Base-by-base conservation (phyloP, 2,113 vertebrate genomes). In the Embiotoca jacksoni region DNA sequence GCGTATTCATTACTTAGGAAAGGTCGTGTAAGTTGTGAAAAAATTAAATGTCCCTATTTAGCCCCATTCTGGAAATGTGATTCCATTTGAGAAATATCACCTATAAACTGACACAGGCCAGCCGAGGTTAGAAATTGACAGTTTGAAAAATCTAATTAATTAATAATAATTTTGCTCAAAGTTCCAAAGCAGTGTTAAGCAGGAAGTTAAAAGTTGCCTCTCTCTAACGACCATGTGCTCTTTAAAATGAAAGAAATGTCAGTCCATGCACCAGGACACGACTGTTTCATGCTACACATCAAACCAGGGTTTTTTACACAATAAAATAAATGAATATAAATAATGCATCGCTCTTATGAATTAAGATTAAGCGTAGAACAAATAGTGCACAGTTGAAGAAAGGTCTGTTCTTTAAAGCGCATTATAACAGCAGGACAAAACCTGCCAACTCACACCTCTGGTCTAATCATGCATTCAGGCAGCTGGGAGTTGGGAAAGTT, bases 351-450 rank as follows among this genome's bases (percentile, higher is more conserved):
- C 10, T 53, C 14, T 37, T 7, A 50, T 52, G 16, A 71, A 62
- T 54, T 47, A 71, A 23, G 23, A 23, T 23, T 23, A 23, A 23
- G 23, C 23, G 23, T 23, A 23, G 23, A 74, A 76, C 30, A 10
- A 83, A 52, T 4, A 16, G 61, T 52, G 49, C 72, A 87, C 78
- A 70, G 65, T 82, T 78, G 56, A 31, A 77, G n/a, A 75, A 23
- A 73, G 72, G 72, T 82, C 54, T 73, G 44, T 56, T 54, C 36
- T 78, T 64, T 81, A 81, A 80, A 86, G 47, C 70, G 72, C 46
- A 65, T 70, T 55, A 53, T 63, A 15, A 36, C 11, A 54, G 57
- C 68, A 62, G 64, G 49, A 63, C 13, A 52, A 32, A 5, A 32
- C 37, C 59, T 56, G 57, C 61, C 37, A 50, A 37, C 53, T 11